Percentiles rank a stretch among this genome's conserved stretches.
These are phyloP conservation scores for Gymnoscelis rufifasciata DNA, from an alignment of 2,888 invertebrate genomes.

Conservation along the genomic window DNA sequence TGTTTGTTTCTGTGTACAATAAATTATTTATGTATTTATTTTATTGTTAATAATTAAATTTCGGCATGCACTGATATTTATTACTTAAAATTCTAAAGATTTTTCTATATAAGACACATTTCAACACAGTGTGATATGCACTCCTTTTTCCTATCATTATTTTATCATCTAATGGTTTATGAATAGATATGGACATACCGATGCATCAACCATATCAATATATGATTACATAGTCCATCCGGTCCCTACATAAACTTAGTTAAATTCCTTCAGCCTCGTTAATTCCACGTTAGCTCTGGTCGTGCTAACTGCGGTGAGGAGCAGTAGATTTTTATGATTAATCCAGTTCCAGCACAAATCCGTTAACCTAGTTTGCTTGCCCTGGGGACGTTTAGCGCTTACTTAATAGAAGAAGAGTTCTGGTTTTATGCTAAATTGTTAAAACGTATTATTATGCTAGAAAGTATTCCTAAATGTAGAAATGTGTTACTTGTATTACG, in stretches of 20 bases:
- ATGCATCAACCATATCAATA: background rate
- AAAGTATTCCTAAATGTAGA: background rate
- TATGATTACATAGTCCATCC: background rate
- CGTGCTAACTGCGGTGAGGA: background rate
- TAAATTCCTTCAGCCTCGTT: background rate
- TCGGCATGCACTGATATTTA: too few species aligned
- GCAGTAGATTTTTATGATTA: conserved; percentile 20
- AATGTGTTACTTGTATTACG: too few species aligned
- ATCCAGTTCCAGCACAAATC: conserved; percentile 18
- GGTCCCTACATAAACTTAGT: background rate
- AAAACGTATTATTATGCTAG: background rate
- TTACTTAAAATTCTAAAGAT: too few species aligned
- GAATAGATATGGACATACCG: too few species aligned
- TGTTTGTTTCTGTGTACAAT: too few species aligned
- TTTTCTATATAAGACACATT: too few species aligned
- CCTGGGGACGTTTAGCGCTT: conserved; percentile 16
- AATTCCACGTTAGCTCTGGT: conserved; percentile 6
- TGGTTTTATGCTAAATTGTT: too few species aligned
- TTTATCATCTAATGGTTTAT: too few species aligned
- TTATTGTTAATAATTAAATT: too few species aligned
- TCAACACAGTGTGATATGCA: too few species aligned
- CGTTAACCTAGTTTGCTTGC: conserved; percentile 15
- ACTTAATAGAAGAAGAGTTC: background rate
- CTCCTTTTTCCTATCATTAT: too few species aligned
- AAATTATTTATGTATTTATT: too few species aligned